Evolutionary conservation across 2,888 invertebrate species (phyloP), one percentile per base, ranked within the genome.

Genomic region (Tinea pellionella): DNA sequence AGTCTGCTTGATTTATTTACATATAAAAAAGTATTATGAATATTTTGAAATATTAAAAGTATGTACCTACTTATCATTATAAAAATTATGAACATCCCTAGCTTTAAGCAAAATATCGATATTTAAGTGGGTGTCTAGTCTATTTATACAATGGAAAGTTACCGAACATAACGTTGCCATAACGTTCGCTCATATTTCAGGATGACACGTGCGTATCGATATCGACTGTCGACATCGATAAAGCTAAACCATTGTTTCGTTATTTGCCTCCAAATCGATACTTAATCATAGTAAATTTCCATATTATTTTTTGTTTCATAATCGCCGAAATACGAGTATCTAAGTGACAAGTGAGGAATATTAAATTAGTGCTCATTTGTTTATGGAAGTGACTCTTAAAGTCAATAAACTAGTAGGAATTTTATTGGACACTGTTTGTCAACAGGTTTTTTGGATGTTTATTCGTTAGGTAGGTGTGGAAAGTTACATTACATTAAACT

Each of bases 391-490:
- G 41, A 41, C 41, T 6, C 41, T 12, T 8, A 2, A 41, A n/a
- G 41, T 41, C 41, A 12, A 41, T 8, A 41, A 41, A 41, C 41
- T 41, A 41, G 6, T 41, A 41, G 47, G 47, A 47, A 47, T 15
- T 37, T 37, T 47, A 47, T 47, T 47, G n/a, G 8, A 9, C 13
- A 6, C n/a, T 47, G 41, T 16, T 47, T n/a, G 37, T 47, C 47
- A 16, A 37, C 37, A 16, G n/a, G 47, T 47, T 15, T 47, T 47
- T 47, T 47, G 9, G 13, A 16, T 4, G 15, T 47, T 37, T 47
- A 47, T 47, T n/a, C n/a, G n/a, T n/a, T 47, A 47, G 47, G 47
- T 47, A n/a, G 47, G 47, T 15, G 47, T 16, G 47, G 47, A 47
- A 47, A 15, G 13, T 15, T 47, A 16, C n/a, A 47, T 47, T 47